Conservation (phyloP, 2,888 invertebrate species). For the Chromoteleia sp. region DNA sequence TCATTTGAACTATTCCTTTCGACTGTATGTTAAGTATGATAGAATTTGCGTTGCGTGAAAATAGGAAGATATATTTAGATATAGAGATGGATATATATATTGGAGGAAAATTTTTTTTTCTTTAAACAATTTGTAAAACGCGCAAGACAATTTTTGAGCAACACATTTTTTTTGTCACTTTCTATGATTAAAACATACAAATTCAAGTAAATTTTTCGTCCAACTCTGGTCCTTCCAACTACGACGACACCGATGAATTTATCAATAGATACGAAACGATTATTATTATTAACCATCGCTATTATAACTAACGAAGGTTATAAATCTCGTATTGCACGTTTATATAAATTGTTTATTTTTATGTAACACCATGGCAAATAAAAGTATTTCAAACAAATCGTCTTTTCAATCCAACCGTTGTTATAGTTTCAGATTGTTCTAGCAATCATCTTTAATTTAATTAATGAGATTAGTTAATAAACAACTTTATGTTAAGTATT, state of each 20-base stretch:
- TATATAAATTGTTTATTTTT: slow-evolving; percentile 70
- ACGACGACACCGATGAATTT: slow-evolving; percentile 28
- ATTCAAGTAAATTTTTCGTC: slow-evolving; percentile 11
- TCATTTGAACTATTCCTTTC: slow-evolving; percentile 29
- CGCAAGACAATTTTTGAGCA: slow-evolving; percentile 7
- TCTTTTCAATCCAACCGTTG: no score
- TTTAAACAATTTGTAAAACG: slow-evolving; percentile 53
- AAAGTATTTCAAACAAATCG: slow-evolving; percentile 65
- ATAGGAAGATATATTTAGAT: slow-evolving; percentile 46
- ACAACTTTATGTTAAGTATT: no score
- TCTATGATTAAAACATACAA: not conserved
- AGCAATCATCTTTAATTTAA: no score
- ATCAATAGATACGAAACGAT: slow-evolving; percentile 25
- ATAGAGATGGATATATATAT: slow-evolving; percentile 16
- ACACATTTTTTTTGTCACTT: not conserved
- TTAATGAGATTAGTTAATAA: no score
- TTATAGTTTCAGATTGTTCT: no score
- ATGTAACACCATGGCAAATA: slow-evolving; percentile 67
- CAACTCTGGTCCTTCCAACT: slow-evolving; percentile 28
- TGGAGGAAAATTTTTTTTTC: slow-evolving; percentile 13
- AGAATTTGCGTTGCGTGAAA: slow-evolving; percentile 46
- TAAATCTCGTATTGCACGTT: slow-evolving; percentile 58
- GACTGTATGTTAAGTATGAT: slow-evolving; percentile 39
- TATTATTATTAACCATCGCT: slow-evolving; percentile 28
- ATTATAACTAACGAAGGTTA: slow-evolving; percentile 12